A percentile compares a stretch with the other conserved stretches of the same genome.
These are phyloP conservation scores for Brachionichthys hirsutus DNA, from an alignment of 2,113 vertebrate genomes.

Conservation along the genomic window DNA sequence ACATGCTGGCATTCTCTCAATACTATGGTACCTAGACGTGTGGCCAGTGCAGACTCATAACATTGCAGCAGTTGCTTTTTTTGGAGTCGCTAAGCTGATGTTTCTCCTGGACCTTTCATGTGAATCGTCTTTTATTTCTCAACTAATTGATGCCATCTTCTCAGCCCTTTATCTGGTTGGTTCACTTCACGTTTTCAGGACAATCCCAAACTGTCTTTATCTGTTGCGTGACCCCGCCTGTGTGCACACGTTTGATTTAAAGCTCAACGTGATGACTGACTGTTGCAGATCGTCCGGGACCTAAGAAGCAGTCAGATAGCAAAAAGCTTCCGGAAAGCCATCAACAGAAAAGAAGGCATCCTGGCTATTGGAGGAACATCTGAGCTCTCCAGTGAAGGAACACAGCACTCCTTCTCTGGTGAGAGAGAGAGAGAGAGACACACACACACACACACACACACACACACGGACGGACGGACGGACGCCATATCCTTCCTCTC, in stretches of 20 bases:
- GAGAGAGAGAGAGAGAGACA: no score
- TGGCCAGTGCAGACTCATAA: neutral
- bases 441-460: neutral
- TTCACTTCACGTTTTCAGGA: slow-evolving; percentile 1
- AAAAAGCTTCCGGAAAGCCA: slow-evolving; percentile 91
- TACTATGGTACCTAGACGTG: slow-evolving; percentile 10
- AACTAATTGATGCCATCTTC: neutral
- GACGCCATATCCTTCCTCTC: neutral
- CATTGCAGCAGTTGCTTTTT: slow-evolving; percentile 3
- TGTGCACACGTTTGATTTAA: no score
- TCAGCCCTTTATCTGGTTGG: slow-evolving; percentile 3
- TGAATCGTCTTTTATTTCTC: neutral
- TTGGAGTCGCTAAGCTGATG: neutral
- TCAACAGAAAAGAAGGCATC: slow-evolving; percentile 96
- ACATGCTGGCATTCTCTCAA: neutral
- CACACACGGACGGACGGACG: no score
- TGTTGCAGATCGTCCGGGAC: slow-evolving; percentile 87
- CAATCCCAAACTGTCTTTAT: neutral
- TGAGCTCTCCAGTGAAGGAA: slow-evolving; percentile 91
- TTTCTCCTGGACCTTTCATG: neutral
- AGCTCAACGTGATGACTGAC: no score
- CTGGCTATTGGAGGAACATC: slow-evolving; percentile 93
- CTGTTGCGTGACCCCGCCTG: no score
- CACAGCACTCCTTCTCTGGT: slow-evolving; percentile 91
- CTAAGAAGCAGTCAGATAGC: slow-evolving; percentile 89